A percentile compares a stretch with the other conserved stretches of the same genome.
phyloP scores from a whole-genome alignment of 2,113 vertebrate species.

The Rhineura floridana region DNA sequence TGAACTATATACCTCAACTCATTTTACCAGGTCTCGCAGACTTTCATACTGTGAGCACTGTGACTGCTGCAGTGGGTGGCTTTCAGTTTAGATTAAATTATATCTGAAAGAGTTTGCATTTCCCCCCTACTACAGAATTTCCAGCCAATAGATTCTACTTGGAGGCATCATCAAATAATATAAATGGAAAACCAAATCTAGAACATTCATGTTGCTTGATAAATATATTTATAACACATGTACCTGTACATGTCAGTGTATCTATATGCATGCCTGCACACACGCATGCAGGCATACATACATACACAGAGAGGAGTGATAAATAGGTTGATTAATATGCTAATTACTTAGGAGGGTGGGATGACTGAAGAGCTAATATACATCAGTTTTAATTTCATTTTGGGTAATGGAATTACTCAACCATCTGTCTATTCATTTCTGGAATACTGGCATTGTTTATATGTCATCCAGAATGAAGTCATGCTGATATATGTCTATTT shows the following conservation, averaged over 20 bases:
- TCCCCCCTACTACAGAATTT: not conserved
- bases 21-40: not conserved
- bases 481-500: not conserved
- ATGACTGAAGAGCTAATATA: not conserved
- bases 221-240: not conserved
- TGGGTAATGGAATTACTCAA: not conserved
- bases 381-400: conserved; percentile 9
- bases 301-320: not conserved
- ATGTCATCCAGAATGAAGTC: not conserved
- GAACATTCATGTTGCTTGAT: not conserved
- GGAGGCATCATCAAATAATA: not conserved
- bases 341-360: not conserved
- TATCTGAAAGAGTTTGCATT: not conserved
- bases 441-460: not conserved
- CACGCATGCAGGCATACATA: not conserved
- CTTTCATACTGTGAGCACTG: not conserved
- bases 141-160: not conserved
- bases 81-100: not conserved
- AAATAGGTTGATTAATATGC: not conserved
- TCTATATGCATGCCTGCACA: not conserved
- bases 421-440: conserved; percentile 9
- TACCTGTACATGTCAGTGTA: not conserved
- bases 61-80: not conserved
- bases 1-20: not conserved
- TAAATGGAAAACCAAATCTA: not conserved